A percentile compares a stretch with the other conserved stretches of the same genome.
Conservation (phyloP, 2,888 invertebrate species). For the Netelia inedita region DNA sequence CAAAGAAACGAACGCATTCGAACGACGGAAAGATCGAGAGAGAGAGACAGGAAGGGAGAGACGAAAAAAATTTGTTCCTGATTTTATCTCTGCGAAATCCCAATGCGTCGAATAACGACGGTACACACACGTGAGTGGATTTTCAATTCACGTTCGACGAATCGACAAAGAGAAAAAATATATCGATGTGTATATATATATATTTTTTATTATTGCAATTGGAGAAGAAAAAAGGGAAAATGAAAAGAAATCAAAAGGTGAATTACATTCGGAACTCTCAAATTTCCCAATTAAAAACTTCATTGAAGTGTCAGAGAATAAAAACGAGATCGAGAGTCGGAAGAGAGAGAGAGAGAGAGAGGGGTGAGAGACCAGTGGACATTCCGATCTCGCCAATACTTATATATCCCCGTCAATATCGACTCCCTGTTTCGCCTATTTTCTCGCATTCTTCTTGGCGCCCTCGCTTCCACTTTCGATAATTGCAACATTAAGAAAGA, state of each 20-base stretch:
- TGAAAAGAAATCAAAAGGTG: slow-evolving; percentile 44
- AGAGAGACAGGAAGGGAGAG: slow-evolving; percentile 17
- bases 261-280: slow-evolving; percentile 33
- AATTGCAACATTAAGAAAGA: slow-evolving; percentile 56
- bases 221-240: slow-evolving; percentile 1
- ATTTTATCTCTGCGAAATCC: slow-evolving; percentile 50
- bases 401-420: not conserved
- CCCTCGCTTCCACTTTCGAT: slow-evolving; percentile 16
- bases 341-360: slow-evolving; percentile 2
- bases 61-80: slow-evolving; percentile 51
- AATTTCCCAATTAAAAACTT: slow-evolving; percentile 56
- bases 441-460: not conserved
- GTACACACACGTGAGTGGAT: slow-evolving; percentile 55
- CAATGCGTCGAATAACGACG: slow-evolving; percentile 50
- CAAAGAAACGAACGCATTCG: slow-evolving; percentile 28
- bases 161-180: slow-evolving; percentile 30
- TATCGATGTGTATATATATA: not conserved
- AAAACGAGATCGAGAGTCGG: slow-evolving; percentile 4
- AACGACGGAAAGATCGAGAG: not conserved
- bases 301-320: not conserved
- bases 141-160: slow-evolving; percentile 42
- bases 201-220: slow-evolving; percentile 17
- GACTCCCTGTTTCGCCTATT: slow-evolving; percentile 1
- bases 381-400: slow-evolving; percentile 23
- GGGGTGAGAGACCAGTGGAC: slow-evolving; percentile 16